A percentile compares a stretch with the other conserved stretches of the same genome.
Conservation (phyloP, 2,888 invertebrate genomes). For the Anticlea derivata region DNA sequence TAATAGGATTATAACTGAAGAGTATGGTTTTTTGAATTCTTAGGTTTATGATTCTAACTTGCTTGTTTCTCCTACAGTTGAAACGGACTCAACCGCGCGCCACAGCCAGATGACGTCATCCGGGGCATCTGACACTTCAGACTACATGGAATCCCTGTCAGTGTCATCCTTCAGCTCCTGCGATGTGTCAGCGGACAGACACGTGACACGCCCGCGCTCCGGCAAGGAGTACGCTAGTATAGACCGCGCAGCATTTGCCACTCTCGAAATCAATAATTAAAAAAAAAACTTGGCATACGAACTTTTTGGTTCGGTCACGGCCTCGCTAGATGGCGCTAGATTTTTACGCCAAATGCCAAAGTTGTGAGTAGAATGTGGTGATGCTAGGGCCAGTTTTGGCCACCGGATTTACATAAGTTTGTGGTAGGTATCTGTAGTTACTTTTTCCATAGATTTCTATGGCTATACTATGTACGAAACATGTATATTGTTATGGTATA, state of each 20-base stretch:
- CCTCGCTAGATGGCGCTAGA: slow-evolving; percentile 12
- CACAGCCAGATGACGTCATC: slow-evolving; percentile 86
- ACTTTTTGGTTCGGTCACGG: slow-evolving; percentile 8
- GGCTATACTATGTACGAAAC: slow-evolving; percentile 20
- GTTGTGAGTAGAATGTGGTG: too few relatives aligned
- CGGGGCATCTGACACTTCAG: slow-evolving; percentile 89
- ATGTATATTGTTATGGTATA: slow-evolving; percentile 35
- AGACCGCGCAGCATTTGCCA: slow-evolving; percentile 60
- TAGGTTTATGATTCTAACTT: too few relatives aligned
- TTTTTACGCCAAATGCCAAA: slow-evolving; percentile 14
- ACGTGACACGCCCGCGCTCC: slow-evolving; percentile 70
- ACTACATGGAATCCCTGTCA: slow-evolving; percentile 89
- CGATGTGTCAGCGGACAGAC: slow-evolving; percentile 83
- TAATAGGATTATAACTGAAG: too few relatives aligned
- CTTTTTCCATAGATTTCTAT: slow-evolving; percentile 18
- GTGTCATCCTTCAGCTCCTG: slow-evolving; percentile 88
- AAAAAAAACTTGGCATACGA: slow-evolving; percentile 12
- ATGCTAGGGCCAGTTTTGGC: slow-evolving; percentile 3
- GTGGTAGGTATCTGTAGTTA: slow-evolving; percentile 17
- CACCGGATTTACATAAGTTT: slow-evolving; percentile 11
- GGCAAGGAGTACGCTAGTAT: slow-evolving; percentile 76
- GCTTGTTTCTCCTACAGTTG: slow-evolving; percentile 62
- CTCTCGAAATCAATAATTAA: slow-evolving; percentile 20
- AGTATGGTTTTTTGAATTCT: too few relatives aligned
- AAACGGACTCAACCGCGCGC: slow-evolving; percentile 74